Evolutionary conservation across 2,888 invertebrate species (phyloP).

Genomic region (Cerastoderma edule): DNA sequence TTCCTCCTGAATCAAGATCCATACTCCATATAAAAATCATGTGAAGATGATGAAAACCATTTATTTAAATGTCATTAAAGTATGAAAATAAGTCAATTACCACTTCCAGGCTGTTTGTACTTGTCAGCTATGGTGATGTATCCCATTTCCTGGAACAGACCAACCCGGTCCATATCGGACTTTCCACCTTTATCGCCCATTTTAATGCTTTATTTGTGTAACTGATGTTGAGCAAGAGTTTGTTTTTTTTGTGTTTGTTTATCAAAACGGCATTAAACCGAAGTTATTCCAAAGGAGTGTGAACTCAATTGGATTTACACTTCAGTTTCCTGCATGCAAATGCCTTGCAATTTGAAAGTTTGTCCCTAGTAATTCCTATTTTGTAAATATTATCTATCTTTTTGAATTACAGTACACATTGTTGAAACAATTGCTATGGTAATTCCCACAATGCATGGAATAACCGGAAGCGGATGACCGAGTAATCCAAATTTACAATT

Average conservation of each 20-base stretch:
- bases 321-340: too few relatives aligned
- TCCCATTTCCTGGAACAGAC: conserved; percentile 83
- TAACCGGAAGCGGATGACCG: conserved; percentile 44
- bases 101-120: conserved; percentile 74
- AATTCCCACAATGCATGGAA: conserved; percentile 61
- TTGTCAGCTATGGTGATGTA: conserved; percentile 82
- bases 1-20: too few relatives aligned
- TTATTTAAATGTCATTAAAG: too few relatives aligned
- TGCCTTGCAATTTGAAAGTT: neutral
- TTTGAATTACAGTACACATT: conserved; percentile 38
- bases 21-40: too few relatives aligned
- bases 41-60: too few relatives aligned
- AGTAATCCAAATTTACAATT: conserved; percentile 31
- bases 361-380: neutral
- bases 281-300: neutral
- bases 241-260: neutral
- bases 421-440: conserved; percentile 78
- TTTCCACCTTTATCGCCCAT: conserved; percentile 77
- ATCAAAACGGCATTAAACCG: conserved; percentile 3
- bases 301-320: neutral
- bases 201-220: conserved; percentile 37
- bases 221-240: neutral
- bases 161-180: conserved; percentile 83
- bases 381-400: neutral
- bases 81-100: conserved; percentile 42